Base-by-base conservation (phyloP, 2,113 vertebrate genomes). In the Prietella phreatophila region DNA sequence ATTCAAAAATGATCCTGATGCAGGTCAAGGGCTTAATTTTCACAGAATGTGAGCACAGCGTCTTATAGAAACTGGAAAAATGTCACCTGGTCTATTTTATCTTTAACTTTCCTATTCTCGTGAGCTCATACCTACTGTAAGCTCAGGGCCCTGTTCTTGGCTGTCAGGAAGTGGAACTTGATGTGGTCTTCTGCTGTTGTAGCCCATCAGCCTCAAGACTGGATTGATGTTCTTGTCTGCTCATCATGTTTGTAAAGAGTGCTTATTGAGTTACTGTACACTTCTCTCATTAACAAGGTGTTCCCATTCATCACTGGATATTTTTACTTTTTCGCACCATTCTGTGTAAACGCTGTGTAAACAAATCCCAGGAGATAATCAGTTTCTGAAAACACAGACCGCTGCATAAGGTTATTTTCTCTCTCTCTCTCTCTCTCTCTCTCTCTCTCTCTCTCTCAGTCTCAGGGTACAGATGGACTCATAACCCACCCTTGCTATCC, bases 401-500 rank as follows among this genome's bases (percentile, higher is more conserved):
- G 11, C 36, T 22, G 36, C 20, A 71, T 71, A 71, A 71, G 69
- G 17, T 71, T 36, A 22, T 11, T 67, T 30, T 39, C 65, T 33
- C 50, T 80, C 27, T 80, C 27, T 80, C 50, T 81, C 30, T 85
- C 20, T 27, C 22, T 39, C 67, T 79, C 71, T 84, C 22, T 75
- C 11, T 81, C 42, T 82, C 20, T 56, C 22, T 75, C 9, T 89
- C 10, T 90, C 58, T 90, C 47, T 91, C 89, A 96, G 95, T 91
- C 91, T 82, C 94, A 93, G 93, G 89, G 91, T 60, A 87, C 89
- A 88, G 0, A 67, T 2, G 30, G 0, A 17, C 36, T 80, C 84
- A 8, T 95, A 33, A 36, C 61, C 75, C 92, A 96, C 56, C 96
- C 96, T 11, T 96, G 96, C 90, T 94, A 93, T 53, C 95, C 96